Evolutionary conservation across 2,888 invertebrate species (phyloP), one percentile per base, ranked within the genome.

Genomic region (Gari tellinella): DNA sequence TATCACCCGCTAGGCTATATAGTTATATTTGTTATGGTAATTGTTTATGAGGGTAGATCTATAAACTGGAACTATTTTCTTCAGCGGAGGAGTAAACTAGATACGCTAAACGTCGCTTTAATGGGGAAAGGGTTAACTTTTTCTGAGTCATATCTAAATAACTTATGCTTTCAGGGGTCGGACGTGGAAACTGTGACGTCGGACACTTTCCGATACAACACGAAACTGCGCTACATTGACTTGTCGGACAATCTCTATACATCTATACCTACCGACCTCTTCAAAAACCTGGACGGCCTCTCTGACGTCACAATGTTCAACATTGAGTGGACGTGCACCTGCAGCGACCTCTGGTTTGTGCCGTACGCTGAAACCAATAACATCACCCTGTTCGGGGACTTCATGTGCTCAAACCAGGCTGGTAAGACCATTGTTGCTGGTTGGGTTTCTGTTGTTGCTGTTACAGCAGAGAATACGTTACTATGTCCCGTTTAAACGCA

Each of bases 261-360:
- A 0, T 37, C 66, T 7, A 31, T 84, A 14, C 82, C 82, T 3
- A 10, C 40, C 1, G 67, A 52, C 26, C 41, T 84, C 10, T 80
- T 81, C 40, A 40, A 56, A 3, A 68, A 68, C 19, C 48, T 74
- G 25, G 45, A 70, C 19, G 61, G 66, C 2, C 61, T 84, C 45
- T 48, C 67, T 5, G 74, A 72, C 12, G 68, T 84, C 17, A 41
- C 31, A 2, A 41, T 76, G 1, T 52, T 63, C 40, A 70, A 76
- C 49, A 76, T 82, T 15, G 48, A 64, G 43, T 84, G 82, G 82
- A 45, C 55, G 1, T 84, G 84, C 48, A 65, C 70, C 8, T 84
- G 84, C 62, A 51, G 48, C 12, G 57, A 78, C 46, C 53, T 70
- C n/a, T 84, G 84, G 84, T 79, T 80, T 48, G 52, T 81, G 10